Base-by-base conservation (phyloP, 1,140 invertebrate genomes). In the Bacillus rossius region DNA sequence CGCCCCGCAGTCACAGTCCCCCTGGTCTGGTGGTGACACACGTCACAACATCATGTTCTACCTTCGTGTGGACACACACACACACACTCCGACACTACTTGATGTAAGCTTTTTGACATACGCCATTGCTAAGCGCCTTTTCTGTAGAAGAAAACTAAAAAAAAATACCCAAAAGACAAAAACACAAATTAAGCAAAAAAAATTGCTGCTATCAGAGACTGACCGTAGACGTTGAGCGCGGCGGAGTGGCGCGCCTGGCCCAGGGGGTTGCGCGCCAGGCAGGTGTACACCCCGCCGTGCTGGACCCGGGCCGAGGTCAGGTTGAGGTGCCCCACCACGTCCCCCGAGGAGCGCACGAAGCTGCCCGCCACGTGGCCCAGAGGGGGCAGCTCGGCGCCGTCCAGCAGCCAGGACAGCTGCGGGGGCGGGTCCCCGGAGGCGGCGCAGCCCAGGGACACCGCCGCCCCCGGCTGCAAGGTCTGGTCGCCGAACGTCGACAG, bases 311-410 rank as follows among this genome's bases (percentile, higher is more conserved):
- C 88, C 61, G 84, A 79, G 58, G 88, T 85, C 63, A 95, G 89
- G 75, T 94, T 94, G 58, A 95, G 81, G 72, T 90, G 89, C 73
- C 89, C 92, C 65, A 92, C 85, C 23, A 94, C 88, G 67, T 92
- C 88, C 43, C 88, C 91, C 25, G 60, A 41, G 8, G 62, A 34
- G 22, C 68, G 61, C 19, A 68, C 51, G 52, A 62, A 69, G 57
- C 63, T 66, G 4, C 67, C 68, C 14, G 69, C 55, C 72, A 72
- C 79, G 77, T 61, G 52, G 5, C 50, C 65, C 34, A 25, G 57
- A 0, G 67, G 63, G 10, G 56, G 43, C n/a, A 72, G 49, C 8
- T 62, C 57, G 14, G 60, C 85, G 16, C 87, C 91, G 67, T 95
- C 92, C n/a, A 95, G 76, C 47, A 86, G 73, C 93, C 92, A 96